A percentile compares a stretch with the other conserved stretches of the same genome.
Evolutionary conservation across 2,888 invertebrate species (phyloP).

Genomic region (Crioceris asparagi): DNA sequence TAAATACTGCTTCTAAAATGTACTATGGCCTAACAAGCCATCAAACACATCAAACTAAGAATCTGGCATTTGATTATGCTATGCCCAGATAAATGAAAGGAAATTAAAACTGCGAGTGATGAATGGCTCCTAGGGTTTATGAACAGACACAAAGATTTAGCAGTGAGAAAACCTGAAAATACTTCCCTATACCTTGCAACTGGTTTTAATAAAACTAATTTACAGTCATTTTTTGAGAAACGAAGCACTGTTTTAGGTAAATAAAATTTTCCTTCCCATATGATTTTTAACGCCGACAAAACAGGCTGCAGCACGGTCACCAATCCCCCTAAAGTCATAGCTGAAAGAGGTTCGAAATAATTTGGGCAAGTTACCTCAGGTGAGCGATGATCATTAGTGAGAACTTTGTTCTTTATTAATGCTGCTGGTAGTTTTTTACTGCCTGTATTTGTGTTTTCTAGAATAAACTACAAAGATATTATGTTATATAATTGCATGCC

Average conservation of each 20-base stretch:
- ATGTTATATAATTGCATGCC: conserved; percentile 1
- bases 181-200: conserved; percentile 2
- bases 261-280: conserved; percentile 1
- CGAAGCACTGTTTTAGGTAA: not conserved
- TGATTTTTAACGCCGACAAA: conserved; percentile 10
- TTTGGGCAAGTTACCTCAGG: conserved; percentile 7
- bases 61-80: conserved; percentile 4
- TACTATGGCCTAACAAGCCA: conserved; percentile 3
- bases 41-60: not conserved
- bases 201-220: not conserved
- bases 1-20: conserved; percentile 5
- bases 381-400: conserved; percentile 1
- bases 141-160: not conserved
- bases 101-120: not conserved
- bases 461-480: conserved; percentile 4
- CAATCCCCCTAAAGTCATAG: conserved; percentile 14
- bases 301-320: conserved; percentile 13
- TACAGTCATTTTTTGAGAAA: not conserved
- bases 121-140: conserved; percentile 2
- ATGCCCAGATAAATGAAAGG: conserved; percentile 3
- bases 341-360: conserved; percentile 11
- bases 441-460: conserved; percentile 2
- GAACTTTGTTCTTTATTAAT: conserved; percentile 3
- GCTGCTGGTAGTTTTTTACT: conserved; percentile 3
- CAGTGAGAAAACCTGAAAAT: conserved; percentile 3